Percentiles rank a stretch among this genome's conserved stretches.
Conservation (phyloP, 1,140 invertebrate genomes). For the Ridgeia piscesae region DNA sequence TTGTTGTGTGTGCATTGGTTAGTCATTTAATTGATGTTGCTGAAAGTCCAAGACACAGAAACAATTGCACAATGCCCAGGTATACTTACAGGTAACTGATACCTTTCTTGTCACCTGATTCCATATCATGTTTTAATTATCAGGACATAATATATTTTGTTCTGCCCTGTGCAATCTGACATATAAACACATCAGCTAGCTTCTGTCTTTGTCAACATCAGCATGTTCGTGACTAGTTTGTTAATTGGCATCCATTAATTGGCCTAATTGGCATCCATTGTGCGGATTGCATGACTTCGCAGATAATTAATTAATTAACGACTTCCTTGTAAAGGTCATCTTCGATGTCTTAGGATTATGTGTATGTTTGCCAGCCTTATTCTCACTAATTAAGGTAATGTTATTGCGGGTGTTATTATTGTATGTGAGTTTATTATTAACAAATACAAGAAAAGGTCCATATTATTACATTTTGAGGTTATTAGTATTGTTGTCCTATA, state of each 20-base stretch:
- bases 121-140: background rate
- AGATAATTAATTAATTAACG: conserved; percentile 9
- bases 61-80: background rate
- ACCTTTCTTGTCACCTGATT: background rate
- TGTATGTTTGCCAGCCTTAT: background rate
- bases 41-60: background rate
- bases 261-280: background rate
- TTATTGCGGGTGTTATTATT: background rate
- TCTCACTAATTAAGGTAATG: background rate
- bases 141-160: background rate
- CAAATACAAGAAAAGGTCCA: background rate
- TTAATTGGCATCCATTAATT: background rate
- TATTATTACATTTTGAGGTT: too few species aligned
- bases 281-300: background rate
- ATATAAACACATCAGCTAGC: background rate
- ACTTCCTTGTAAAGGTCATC: background rate
- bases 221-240: background rate
- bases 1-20: background rate
- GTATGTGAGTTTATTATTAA: background rate
- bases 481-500: too few species aligned
- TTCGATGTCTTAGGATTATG: background rate
- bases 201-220: background rate
- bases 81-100: background rate
- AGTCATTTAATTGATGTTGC: background rate
- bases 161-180: background rate